Percentiles rank a stretch among this genome's conserved stretches.
Evolutionary conservation across 2,888 invertebrate genomes (phyloP).

Genomic region (Eristalis arbustorum): DNA sequence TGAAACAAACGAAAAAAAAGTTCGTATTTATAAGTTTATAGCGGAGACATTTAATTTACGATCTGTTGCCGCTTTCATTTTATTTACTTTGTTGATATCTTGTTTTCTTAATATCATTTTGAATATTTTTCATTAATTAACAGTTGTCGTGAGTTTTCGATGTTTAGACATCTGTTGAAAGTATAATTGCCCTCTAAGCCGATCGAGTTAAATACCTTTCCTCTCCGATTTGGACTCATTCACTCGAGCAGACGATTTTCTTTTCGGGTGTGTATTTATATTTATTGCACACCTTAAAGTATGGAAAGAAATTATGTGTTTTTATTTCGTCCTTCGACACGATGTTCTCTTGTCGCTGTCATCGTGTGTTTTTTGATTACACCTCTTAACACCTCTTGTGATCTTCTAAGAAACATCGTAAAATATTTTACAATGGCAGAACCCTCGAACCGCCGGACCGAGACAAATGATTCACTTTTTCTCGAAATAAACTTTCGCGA

Average conservation of each 20-base stretch:
- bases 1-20: background rate
- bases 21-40: slow-evolving; percentile 50
- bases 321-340: too few species aligned
- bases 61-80: slow-evolving; percentile 18
- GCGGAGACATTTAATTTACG: slow-evolving; percentile 40
- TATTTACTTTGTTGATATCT: slow-evolving; percentile 30
- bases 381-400: background rate
- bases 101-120: slow-evolving; percentile 18
- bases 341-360: background rate
- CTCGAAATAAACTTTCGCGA: background rate
- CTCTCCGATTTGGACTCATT: too few species aligned
- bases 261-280: too few species aligned
- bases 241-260: too few species aligned
- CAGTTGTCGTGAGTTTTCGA: slow-evolving; percentile 13
- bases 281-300: too few species aligned
- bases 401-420: background rate
- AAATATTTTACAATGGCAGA: background rate
- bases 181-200: slow-evolving; percentile 9
- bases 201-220: background rate
- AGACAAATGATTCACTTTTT: background rate
- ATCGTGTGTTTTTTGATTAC: background rate
- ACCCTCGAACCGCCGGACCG: background rate
- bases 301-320: too few species aligned
- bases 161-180: slow-evolving; percentile 40
- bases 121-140: slow-evolving; percentile 45